Conservation (phyloP, 2,113 vertebrate species). For the Isurus oxyrinchus region DNA sequence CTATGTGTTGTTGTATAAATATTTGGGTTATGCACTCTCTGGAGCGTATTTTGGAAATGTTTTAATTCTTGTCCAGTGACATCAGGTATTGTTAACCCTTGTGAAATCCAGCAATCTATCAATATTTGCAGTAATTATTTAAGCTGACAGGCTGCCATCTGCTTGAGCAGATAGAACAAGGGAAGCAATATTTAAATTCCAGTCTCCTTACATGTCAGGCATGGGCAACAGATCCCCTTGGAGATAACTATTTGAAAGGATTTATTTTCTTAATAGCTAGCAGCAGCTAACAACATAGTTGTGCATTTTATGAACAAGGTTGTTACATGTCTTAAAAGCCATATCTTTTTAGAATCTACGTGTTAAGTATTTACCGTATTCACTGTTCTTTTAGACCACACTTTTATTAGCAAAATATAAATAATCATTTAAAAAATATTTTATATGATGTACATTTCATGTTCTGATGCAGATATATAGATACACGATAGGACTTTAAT, state of each 20-base stretch:
- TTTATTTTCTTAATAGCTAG: slow-evolving; percentile 2
- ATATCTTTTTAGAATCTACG: background rate
- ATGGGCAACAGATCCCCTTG: background rate
- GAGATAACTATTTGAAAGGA: slow-evolving; percentile 18
- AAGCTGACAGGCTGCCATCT: slow-evolving; percentile 23
- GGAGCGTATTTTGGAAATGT: slow-evolving; percentile 23
- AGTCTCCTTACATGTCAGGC: background rate
- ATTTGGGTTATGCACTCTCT: slow-evolving; percentile 34
- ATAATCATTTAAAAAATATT: background rate
- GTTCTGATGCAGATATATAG: background rate
- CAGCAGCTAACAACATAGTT: background rate
- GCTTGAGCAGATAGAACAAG: slow-evolving; percentile 20
- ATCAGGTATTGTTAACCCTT: slow-evolving; percentile 34
- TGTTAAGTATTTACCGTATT: background rate
- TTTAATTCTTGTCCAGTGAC: slow-evolving; percentile 34
- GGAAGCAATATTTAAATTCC: slow-evolving; percentile 32
- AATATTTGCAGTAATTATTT: slow-evolving; percentile 33
- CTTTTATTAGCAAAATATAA: background rate
- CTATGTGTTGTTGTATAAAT: slow-evolving; percentile 33
- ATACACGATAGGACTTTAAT: background rate
- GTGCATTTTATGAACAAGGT: background rate
- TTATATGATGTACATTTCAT: background rate
- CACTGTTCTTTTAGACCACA: background rate
- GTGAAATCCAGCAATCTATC: slow-evolving; percentile 33
- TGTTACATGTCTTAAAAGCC: background rate